phyloP scores from a whole-genome alignment of 2,888 invertebrate genomes.

The Lordiphosa andalusiaca region DNA sequence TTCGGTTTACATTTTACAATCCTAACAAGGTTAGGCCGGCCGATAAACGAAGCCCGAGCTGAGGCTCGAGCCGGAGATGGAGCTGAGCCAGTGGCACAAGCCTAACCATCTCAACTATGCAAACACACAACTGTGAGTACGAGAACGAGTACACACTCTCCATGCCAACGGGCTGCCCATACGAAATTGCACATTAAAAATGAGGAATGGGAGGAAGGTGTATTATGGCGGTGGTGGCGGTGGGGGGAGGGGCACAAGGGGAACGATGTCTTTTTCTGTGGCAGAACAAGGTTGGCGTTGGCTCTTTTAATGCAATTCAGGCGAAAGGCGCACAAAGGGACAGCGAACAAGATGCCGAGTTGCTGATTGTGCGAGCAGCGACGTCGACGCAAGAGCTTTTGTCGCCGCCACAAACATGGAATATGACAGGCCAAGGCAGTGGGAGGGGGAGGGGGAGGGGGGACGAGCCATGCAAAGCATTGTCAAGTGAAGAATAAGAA shows the following conservation, averaged over 20 bases:
- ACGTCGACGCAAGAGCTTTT: conserved; percentile 58
- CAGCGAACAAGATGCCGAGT: conserved; percentile 75
- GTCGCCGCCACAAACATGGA: conserved; percentile 73
- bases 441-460: not conserved
- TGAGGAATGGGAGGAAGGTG: conserved; percentile 57
- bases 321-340: conserved; percentile 75
- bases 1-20: conserved; percentile 73
- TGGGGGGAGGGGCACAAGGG: conserved; percentile 8
- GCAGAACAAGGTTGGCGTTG: conserved; percentile 61
- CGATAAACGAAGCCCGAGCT: conserved; percentile 59
- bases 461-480: conserved; percentile 61
- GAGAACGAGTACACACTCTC: conserved; percentile 17
- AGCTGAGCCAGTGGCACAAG: conserved; percentile 63
- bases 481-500: conserved; percentile 64
- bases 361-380: conserved; percentile 65
- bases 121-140: conserved; percentile 46
- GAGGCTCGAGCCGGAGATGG: conserved; percentile 5
- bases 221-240: conserved; percentile 6
- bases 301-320: conserved; percentile 64
- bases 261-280: conserved; percentile 59
- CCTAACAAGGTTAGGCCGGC: conserved; percentile 74
- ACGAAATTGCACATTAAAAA: conserved; percentile 69
- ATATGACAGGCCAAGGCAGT: conserved; percentile 63
- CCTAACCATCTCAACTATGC: conserved; percentile 64
- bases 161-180: conserved; percentile 39